Conservation (phyloP, 1,140 invertebrate species). For the Drosophila arizonae region DNA sequence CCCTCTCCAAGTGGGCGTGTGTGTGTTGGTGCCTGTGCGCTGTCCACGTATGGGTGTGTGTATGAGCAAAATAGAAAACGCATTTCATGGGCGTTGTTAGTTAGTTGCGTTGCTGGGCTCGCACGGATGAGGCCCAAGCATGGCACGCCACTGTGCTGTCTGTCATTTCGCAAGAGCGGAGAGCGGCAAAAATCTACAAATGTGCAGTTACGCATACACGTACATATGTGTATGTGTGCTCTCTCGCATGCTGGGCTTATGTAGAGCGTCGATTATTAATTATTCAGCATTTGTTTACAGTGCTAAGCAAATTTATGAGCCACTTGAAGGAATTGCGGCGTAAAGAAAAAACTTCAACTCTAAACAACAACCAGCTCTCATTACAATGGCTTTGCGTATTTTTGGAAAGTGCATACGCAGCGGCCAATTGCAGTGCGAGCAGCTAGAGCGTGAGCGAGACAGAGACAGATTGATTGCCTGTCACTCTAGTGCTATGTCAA, state of each 20-base stretch:
- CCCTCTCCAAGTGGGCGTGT: constrained; percentile 27
- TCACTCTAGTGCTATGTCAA: constrained; percentile 12
- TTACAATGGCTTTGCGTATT: constrained; percentile 6
- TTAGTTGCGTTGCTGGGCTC: constrained; percentile 9
- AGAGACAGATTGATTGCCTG: background rate
- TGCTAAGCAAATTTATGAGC: constrained; percentile 4
- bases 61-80: constrained; percentile 55
- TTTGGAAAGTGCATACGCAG: constrained; percentile 39
- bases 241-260: background rate
- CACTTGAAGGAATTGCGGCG: constrained; percentile 14
- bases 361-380: constrained; percentile 18
- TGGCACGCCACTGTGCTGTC: constrained; percentile 1
- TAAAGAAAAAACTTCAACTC: background rate
- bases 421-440: constrained; percentile 19
- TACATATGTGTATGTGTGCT: background rate
- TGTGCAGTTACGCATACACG: background rate
- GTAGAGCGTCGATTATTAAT: constrained; percentile 13
- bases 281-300: constrained; percentile 30
- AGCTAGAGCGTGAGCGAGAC: background rate
- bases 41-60: constrained; percentile 7
- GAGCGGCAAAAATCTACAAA: background rate
- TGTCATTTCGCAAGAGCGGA: constrained; percentile 15
- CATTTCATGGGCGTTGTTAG: constrained; percentile 32
- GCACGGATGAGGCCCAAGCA: background rate
- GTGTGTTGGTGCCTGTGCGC: constrained; percentile 14